Base-by-base conservation (phyloP, 1,140 invertebrate species). In the Drosophila orosa region DNA sequence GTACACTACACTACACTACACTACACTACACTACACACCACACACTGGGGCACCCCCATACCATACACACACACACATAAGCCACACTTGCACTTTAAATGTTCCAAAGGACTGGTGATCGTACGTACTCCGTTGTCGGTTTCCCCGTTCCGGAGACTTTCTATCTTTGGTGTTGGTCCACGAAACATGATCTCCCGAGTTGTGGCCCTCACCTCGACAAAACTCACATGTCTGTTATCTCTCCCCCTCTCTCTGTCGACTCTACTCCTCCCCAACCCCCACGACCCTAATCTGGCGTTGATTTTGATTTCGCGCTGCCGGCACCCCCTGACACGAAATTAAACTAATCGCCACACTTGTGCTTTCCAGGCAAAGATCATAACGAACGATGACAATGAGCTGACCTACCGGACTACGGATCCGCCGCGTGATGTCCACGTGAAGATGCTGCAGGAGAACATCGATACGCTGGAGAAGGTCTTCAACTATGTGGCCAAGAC, bases 401-500 rank as follows among this genome's bases (percentile, higher is more conserved):
- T 98, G 42, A 95, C 95, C 13, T 97, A 96, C 90, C 94, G 95
- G 48, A 96, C 95, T 48, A 93, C 96, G 33, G 94, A 95, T 45
- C 91, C 93, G 19, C 95, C 96, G 0, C 93, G 94, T 24, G 91
- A 93, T 15, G 93, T 96, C 62, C 96, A 98, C 82, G 90, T 95
- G n/a, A 93, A 93, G 62, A 93, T 97, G 81, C 93, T 96, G 44
- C 93, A 95, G 60, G 94, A 96, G 61, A 95, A 96, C 61, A 95
- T 98, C 71, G 94, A 96, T 76, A 98, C 98, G 31, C 94, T 99
- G 91, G 97, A 97, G 80, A 95, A 96, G 92, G 95, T 98, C 92
- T 95, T 99, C 71, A 93, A 95, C 10, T 96, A 96, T 92, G 95
- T 97, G 19, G 94, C 94, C 6, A 94, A 95, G 63, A 94, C 94